phyloP scores from a whole-genome alignment of 2,113 vertebrate genomes.

The Percopsis transmontana region DNA sequence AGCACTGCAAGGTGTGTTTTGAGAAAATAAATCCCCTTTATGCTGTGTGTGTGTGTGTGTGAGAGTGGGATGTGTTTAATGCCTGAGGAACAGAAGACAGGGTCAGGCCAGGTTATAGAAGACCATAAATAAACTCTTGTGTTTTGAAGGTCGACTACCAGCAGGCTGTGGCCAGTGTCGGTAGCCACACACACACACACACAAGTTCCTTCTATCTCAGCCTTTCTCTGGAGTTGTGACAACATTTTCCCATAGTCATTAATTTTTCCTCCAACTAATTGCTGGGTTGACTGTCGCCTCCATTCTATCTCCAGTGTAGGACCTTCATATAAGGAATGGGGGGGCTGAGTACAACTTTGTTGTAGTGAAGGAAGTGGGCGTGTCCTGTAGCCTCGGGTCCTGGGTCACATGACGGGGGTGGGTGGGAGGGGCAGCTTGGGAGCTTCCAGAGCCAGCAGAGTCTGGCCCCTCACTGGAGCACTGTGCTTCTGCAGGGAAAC shows the following conservation, averaged over 20 bases:
- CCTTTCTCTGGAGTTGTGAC: background rate
- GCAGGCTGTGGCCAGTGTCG: constrained; percentile 1
- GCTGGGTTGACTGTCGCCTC: background rate
- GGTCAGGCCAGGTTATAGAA: constrained; percentile 33
- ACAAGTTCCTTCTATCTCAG: background rate
- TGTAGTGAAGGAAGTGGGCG: constrained; percentile 63
- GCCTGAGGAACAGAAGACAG: constrained; percentile 22
- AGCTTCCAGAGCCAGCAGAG: constrained; percentile 58
- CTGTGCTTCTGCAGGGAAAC: constrained; percentile 59
- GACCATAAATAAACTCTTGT: constrained; percentile 36
- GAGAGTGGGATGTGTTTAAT: constrained; percentile 41
- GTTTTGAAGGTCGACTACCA: constrained; percentile 13
- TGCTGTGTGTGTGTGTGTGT: constrained; percentile 28
- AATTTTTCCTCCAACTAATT: background rate
- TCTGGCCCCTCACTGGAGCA: constrained; percentile 65
- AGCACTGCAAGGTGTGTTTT: background rate
- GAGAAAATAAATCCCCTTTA: background rate
- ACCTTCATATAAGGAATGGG: constrained; percentile 5
- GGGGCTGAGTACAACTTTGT: background rate
- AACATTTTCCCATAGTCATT: background rate
- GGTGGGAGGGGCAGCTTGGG: constrained; percentile 48
- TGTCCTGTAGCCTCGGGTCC: constrained; percentile 43
- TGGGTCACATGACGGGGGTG: constrained; percentile 65
- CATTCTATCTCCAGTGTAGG: constrained; percentile 2
- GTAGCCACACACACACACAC: background rate